Base-by-base conservation (phyloP, 2,888 invertebrate species). In the Ferdinandea cuprea region DNA sequence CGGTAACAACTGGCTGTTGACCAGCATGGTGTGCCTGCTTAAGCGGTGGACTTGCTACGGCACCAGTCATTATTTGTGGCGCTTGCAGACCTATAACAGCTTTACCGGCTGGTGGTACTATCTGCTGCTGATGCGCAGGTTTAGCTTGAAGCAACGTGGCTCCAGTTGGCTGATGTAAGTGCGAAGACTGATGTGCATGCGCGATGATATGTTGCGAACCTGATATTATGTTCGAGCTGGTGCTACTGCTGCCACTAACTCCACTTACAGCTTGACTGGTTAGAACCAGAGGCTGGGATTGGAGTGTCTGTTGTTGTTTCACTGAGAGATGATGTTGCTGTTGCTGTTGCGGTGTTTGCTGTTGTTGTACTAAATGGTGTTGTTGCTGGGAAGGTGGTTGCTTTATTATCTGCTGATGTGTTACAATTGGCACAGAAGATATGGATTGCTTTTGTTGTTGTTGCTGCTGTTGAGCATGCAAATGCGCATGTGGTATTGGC, bases 1-100 rank as follows among this genome's bases (percentile, higher is more conserved):
- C 92, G 54, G 92, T 89, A 19, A 92, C 91, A 30, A 92, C 89
- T 54, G 91, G 91, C 86, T 91, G 92, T 74, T 90, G 91, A 72
- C 89, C 88, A 35, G 90, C 86, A 87, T 91, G 92, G 7, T 91
- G 89, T 5, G 91, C 88, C 42, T 87, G 87, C 73, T 92, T 92
- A 6, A 92, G 90, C 2, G 93, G 93, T 84, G 93, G 92, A 89
- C 93, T 93, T 5, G 93, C 92, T 11, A 93, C 92, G 13, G 92
- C 91, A 7, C 92, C 92, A 3, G 92, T 89, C 32, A 93, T 89
- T 54, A 92, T 91, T 32, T 92, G 91, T n/a, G 91, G 92, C 3
- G 90, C 85, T 65, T 88, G 88, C 15, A 89, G 87, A 2, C 88
- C 88, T 56, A 90, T 89, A 1, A 92, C 89, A 87, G 89, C 88